Evolutionary conservation across 2,888 invertebrate species (phyloP).

Genomic region (Dynastes grantii): DNA sequence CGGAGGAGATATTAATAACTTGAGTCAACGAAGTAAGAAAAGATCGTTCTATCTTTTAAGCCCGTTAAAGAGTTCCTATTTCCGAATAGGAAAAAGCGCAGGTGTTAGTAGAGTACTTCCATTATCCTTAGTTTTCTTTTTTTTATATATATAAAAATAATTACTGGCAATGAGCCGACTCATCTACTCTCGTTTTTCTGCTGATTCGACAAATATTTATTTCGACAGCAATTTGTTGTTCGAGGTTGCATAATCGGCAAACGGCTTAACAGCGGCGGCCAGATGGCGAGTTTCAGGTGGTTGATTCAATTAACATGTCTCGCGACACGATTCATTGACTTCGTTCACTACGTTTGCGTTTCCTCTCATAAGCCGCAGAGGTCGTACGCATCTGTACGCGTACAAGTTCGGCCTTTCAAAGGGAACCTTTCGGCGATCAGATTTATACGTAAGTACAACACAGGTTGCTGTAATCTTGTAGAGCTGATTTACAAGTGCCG

Average conservation of each 20-base stretch:
- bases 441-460: slow-evolving; percentile 7
- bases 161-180: no score
- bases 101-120: no score
- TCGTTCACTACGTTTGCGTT: slow-evolving; percentile 4
- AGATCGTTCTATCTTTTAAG: no score
- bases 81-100: no score
- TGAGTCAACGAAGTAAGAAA: no score
- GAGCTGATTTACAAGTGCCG: background rate
- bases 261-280: slow-evolving; percentile 30
- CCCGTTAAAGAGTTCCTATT: no score
- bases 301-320: slow-evolving; percentile 42
- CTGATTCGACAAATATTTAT: slow-evolving; percentile 8
- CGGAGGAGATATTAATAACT: no score
- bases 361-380: background rate
- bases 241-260: slow-evolving; percentile 21
- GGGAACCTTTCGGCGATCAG: slow-evolving; percentile 2
- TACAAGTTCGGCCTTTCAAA: slow-evolving; percentile 4
- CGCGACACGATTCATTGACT: slow-evolving; percentile 43
- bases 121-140: no score
- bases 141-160: no score
- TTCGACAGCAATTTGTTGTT: slow-evolving; percentile 11
- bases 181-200: no score
- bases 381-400: background rate
- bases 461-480: background rate
- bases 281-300: slow-evolving; percentile 40